These are phyloP conservation scores for Neoascia interrupta DNA, from an alignment of 2,888 invertebrate genomes.

Conservation along the genomic window DNA sequence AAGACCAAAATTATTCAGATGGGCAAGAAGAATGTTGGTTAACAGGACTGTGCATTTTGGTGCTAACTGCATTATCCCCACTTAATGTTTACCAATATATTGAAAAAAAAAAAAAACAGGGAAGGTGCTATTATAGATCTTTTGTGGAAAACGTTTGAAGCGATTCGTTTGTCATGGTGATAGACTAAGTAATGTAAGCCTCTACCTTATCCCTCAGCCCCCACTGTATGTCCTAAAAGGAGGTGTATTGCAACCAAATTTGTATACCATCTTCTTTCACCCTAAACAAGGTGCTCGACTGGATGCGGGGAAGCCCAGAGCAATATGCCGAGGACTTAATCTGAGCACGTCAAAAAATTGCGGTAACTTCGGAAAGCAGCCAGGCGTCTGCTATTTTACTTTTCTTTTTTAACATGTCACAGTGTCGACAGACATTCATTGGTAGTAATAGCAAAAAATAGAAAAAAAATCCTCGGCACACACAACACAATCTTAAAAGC, in stretches of 20 bases:
- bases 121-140: too few species aligned
- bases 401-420: too few species aligned
- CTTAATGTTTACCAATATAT: too few species aligned
- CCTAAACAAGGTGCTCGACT: constrained; percentile 21
- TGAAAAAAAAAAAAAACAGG: too few species aligned
- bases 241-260: background rate
- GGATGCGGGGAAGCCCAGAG: background rate
- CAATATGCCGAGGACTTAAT: constrained; percentile 33
- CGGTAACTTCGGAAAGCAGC: constrained; percentile 24
- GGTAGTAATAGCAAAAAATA: constrained; percentile 20
- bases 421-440: constrained; percentile 46
- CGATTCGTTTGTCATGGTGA: background rate
- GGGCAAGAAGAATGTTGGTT: too few species aligned
- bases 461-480: background rate
- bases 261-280: background rate
- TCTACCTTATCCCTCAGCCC: background rate
- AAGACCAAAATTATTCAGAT: too few species aligned
- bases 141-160: background rate
- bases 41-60: too few species aligned
- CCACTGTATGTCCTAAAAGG: constrained; percentile 11
- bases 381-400: constrained; percentile 41
- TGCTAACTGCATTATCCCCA: too few species aligned
- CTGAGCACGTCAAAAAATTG: constrained; percentile 52
- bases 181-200: background rate
- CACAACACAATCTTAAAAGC: constrained; percentile 11